Percentiles rank a stretch among this genome's conserved stretches.
Conservation (phyloP, 2,797 vertebrate species). For the Eospalax fontanierii region DNA sequence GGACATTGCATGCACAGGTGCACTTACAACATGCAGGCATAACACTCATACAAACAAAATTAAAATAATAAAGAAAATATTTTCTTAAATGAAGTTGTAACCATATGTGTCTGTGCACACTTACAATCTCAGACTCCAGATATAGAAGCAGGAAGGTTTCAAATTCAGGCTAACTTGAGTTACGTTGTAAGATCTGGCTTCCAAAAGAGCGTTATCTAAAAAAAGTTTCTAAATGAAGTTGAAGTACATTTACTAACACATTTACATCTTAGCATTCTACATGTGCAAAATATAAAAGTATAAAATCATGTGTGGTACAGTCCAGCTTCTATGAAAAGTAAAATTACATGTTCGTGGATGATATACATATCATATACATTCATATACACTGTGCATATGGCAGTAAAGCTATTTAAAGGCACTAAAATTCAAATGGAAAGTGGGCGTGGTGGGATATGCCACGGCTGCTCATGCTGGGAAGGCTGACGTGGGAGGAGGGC, state of each 20-base stretch:
- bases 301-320: neutral
- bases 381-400: neutral
- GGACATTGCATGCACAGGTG: no score
- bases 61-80: no score
- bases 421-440: constrained; percentile 12
- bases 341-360: neutral
- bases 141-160: neutral
- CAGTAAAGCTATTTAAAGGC: constrained; percentile 55
- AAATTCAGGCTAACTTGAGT: neutral
- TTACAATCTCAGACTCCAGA: neutral
- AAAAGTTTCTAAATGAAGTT: neutral
- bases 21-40: no score
- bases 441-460: no score
- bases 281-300: neutral
- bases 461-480: neutral
- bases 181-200: neutral
- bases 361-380: no score
- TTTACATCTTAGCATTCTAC: constrained; percentile 8
- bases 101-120: neutral
- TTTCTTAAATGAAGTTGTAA: neutral
- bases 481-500: neutral
- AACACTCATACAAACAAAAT: no score
- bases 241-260: constrained; percentile 40
- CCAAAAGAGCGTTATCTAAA: neutral
- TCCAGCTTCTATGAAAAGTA: constrained; percentile 5